These are phyloP conservation scores for Carcina quercana DNA, from an alignment of 2,888 invertebrate genomes.

Conservation along the genomic window DNA sequence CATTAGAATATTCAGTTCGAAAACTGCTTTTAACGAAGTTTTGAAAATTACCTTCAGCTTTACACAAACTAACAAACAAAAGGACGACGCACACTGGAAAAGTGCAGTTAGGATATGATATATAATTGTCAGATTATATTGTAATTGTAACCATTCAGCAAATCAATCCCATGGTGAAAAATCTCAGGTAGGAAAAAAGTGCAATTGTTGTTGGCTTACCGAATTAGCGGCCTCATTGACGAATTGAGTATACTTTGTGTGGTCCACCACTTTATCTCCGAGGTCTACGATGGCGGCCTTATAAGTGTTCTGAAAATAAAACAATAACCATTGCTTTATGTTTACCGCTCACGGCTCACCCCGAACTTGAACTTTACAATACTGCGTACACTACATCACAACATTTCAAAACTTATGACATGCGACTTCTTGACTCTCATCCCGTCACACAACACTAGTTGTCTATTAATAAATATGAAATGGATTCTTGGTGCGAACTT, in stretches of 20 bases:
- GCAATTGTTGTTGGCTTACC: slow-evolving; percentile 23
- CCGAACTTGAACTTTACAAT: too few relatives aligned
- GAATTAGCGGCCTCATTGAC: slow-evolving; percentile 32
- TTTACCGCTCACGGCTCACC: too few relatives aligned
- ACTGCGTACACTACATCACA: too few relatives aligned
- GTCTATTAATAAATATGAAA: not conserved
- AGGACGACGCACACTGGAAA: too few relatives aligned
- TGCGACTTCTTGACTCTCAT: not conserved
- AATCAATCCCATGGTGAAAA: too few relatives aligned
- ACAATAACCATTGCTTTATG: not conserved
- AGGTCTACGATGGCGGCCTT: slow-evolving; percentile 28
- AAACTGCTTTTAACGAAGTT: too few relatives aligned
- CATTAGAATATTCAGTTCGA: too few relatives aligned
- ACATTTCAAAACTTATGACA: not conserved
- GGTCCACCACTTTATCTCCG: slow-evolving; percentile 16
- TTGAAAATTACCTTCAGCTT: too few relatives aligned
- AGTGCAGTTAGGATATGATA: too few relatives aligned
- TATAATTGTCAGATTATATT: too few relatives aligned
- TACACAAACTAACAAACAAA: too few relatives aligned
- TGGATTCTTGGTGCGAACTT: not conserved
- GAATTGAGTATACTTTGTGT: slow-evolving; percentile 20
- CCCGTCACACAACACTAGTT: not conserved
- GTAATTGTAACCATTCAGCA: too few relatives aligned
- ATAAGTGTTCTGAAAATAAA: slow-evolving; percentile 39
- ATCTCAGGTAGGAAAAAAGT: not conserved